Evolutionary conservation across 2,797 vertebrate genomes (phyloP).

Genomic region (Gephyroberyx darwinii): DNA sequence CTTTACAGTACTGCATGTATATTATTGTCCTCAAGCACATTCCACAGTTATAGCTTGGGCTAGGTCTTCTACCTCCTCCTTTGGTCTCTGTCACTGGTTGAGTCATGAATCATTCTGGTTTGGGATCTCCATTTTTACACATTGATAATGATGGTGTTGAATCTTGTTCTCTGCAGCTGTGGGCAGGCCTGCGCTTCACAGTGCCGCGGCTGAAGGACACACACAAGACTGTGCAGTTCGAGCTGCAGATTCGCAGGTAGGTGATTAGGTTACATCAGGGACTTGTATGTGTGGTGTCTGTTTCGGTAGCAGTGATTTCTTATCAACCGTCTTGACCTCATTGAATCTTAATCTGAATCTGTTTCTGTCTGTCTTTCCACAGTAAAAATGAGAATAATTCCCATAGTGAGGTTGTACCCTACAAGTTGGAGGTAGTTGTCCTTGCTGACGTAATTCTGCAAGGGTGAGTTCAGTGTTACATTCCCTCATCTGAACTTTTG

Average conservation of each 20-base stretch:
- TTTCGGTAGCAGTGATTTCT: neutral
- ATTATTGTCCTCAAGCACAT: neutral
- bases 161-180: conserved; percentile 78
- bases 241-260: conserved; percentile 93
- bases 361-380: conserved; percentile 48
- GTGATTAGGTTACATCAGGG: no score
- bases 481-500: conserved; percentile 48
- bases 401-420: conserved; percentile 86
- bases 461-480: conserved; percentile 82
- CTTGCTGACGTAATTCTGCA: conserved; percentile 86
- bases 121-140: neutral
- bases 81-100: neutral
- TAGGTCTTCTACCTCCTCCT: neutral
- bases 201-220: conserved; percentile 87
- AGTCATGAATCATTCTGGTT: neutral
- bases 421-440: conserved; percentile 86
- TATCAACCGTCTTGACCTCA: neutral
- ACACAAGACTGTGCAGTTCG: conserved; percentile 88
- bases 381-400: conserved; percentile 97
- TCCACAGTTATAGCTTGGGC: neutral
- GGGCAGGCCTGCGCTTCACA: conserved; percentile 91
- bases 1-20: neutral
- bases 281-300: neutral
- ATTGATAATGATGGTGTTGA: conserved; percentile 24
- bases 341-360: conserved; percentile 23